phyloP scores from a whole-genome alignment of 2,797 vertebrate species.

The Aselliscus stoliczkanus region DNA sequence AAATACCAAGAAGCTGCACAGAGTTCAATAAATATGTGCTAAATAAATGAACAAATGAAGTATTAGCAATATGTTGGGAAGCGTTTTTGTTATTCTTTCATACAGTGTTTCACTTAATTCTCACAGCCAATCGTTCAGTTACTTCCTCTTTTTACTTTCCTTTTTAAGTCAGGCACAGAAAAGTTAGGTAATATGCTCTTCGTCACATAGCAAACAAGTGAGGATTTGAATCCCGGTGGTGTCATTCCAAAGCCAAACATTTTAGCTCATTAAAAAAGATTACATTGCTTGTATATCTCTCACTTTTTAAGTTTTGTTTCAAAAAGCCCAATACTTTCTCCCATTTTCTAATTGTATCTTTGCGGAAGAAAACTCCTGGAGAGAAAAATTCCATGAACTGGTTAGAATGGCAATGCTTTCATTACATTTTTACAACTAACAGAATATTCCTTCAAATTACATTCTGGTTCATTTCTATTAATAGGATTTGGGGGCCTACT shows the following conservation, averaged over 20 bases:
- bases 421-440: background rate
- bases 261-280: background rate
- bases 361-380: background rate
- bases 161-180: background rate
- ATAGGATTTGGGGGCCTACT: background rate
- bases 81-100: background rate
- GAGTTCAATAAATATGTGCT: background rate
- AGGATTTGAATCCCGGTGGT: background rate
- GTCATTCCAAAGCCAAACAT: background rate
- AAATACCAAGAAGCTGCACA: background rate
- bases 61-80: background rate
- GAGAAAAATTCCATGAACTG: background rate
- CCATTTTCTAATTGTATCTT: background rate
- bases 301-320: background rate
- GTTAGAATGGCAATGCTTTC: background rate
- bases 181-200: background rate
- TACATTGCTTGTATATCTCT: background rate
- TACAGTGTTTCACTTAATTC: background rate
- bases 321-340: background rate
- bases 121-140: background rate
- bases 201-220: background rate
- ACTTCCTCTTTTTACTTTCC: background rate
- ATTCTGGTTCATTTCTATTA: background rate
- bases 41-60: background rate
- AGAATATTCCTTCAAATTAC: slow-evolving; percentile 3